These are phyloP conservation scores for Corythaeola cristata DNA, from an alignment of 2,113 vertebrate genomes.

Conservation along the genomic window DNA sequence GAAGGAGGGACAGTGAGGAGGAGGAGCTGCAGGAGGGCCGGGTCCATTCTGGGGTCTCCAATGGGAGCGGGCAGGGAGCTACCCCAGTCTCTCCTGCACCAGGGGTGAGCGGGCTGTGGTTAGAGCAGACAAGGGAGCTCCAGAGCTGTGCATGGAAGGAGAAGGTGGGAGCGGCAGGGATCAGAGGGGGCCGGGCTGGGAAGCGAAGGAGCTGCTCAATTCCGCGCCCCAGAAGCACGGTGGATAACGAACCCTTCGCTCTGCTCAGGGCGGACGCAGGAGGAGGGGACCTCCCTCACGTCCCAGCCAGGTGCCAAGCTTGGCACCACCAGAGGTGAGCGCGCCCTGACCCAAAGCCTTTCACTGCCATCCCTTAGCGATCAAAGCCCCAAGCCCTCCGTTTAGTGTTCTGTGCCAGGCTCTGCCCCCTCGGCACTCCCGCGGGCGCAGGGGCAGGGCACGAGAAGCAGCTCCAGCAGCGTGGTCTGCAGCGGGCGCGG, in stretches of 20 bases:
- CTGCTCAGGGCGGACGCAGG: neutral
- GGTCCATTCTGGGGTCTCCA: constrained; percentile 15
- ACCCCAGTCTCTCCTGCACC: neutral
- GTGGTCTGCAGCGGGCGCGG: neutral
- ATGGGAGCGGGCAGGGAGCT: neutral
- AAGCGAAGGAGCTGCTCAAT: neutral
- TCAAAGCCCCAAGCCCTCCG: neutral
- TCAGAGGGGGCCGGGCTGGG: neutral
- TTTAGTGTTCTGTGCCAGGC: constrained; percentile 62
- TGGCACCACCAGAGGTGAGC: neutral
- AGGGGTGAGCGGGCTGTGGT: constrained; percentile 17
- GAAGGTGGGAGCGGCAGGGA: neutral
- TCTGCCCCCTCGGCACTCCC: neutral
- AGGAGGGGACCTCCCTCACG: neutral
- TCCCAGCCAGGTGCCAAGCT: neutral
- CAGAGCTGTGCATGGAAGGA: neutral
- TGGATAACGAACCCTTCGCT: neutral
- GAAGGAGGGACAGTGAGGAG: constrained; percentile 46
- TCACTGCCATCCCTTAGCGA: neutral
- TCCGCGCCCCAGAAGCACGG: neutral
- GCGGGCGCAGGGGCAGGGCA: neutral
- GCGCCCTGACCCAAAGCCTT: constrained; percentile 34
- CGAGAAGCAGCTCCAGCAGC: neutral
- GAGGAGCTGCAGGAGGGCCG: constrained; percentile 14
- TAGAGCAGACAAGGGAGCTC: constrained; percentile 23